These are phyloP conservation scores for Limnephilus marmoratus DNA, from an alignment of 2,888 invertebrate species.

Conservation along the genomic window DNA sequence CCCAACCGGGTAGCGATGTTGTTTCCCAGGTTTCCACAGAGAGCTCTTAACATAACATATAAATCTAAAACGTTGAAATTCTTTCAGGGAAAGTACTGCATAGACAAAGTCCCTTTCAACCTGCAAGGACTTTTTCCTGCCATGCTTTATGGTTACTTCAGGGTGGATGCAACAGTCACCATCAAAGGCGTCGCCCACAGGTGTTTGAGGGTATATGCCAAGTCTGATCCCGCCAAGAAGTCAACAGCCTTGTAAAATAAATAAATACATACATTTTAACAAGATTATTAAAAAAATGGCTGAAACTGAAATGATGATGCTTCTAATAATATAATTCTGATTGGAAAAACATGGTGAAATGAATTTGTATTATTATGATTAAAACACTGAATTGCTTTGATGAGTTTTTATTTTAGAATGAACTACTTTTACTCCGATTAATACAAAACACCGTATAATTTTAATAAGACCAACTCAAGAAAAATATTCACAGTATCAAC, in stretches of 20 bases:
- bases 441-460: too few species aligned
- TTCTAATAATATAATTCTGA: too few species aligned
- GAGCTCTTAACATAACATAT: neutral
- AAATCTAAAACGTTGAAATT: neutral
- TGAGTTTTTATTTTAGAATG: too few species aligned
- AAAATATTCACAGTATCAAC: too few species aligned
- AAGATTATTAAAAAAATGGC: neutral
- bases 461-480: too few species aligned
- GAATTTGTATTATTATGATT: too few species aligned
- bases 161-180: constrained; percentile 47
- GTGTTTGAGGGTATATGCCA: constrained; percentile 51
- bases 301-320: neutral
- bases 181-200: neutral
- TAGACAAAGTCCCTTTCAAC: constrained; percentile 49
- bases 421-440: too few species aligned
- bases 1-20: neutral
- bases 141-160: constrained; percentile 63
- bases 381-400: too few species aligned
- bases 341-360: too few species aligned
- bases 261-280: neutral
- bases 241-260: neutral
- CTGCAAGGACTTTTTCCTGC: constrained; percentile 54
- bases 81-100: constrained; percentile 57
- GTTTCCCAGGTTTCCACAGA: neutral
- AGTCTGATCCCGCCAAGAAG: constrained; percentile 48